Base-by-base conservation (phyloP, 2,113 vertebrate genomes). In the Dasyornis broadbenti region DNA sequence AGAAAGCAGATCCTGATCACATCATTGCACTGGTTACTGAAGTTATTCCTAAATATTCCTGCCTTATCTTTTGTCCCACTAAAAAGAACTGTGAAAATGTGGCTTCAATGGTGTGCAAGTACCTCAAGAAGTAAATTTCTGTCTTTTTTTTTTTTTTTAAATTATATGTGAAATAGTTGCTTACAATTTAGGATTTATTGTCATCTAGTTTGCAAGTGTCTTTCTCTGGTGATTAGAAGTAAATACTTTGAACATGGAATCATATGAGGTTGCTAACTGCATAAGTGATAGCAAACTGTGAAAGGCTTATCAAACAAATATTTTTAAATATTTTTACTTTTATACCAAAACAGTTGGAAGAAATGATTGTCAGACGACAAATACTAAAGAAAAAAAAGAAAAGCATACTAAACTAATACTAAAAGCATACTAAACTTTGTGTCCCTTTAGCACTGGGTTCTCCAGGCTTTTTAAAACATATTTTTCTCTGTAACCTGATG, bases 1-100 rank as follows among this genome's bases (percentile, higher is more conserved):
- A 98, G 97, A 99, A 98, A 97, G 95, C 98, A 39, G 99, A 99
- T 95, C 99, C 99, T 11, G 99, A 99, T 87, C 99, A 99, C 94
- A 97, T 99, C 81, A 97, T 99, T 70, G 99, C 99, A 13, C 91
- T 99, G 97, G 99, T 99, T 82, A 98, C 99, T 33, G 99, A 99
- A 96, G 98, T 99, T 65, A 99, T 99, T 85, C 99, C 99, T 15
- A 76, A 94, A 11, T 97, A 99, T 60, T 99, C 99, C 47, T 99
- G 99, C 89, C 98, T 99, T 31, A 96, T 99, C 40, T 99, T 99
- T 97, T 99, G 99, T 89, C 98, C 99, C 42, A 99, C 98, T 75
- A 99, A 99, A 97, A 99, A 99, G 97, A 99, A 99, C 94, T 99
- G 99, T 96, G 99, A 99, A 98, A 99, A 99, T 20, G 98, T 99